phyloP scores from a whole-genome alignment of 2,888 invertebrate genomes.

The Tineola bisselliella region DNA sequence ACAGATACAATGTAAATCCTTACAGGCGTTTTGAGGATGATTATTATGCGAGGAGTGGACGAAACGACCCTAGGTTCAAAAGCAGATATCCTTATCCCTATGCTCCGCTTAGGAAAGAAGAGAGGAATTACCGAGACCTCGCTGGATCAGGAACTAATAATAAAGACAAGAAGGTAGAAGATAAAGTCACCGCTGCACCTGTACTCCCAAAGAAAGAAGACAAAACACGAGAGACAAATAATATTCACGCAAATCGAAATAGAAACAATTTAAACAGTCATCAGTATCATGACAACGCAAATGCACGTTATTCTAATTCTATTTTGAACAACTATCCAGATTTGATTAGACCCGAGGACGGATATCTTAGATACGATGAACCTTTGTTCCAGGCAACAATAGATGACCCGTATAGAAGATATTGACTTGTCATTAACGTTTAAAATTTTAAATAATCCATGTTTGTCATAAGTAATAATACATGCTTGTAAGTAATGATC shows the following conservation, averaged over 20 bases:
- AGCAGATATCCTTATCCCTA: slow-evolving; percentile 43
- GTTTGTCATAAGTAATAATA: background rate
- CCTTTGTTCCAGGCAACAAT: slow-evolving; percentile 51
- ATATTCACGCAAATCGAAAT: slow-evolving; percentile 26
- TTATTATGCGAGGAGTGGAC: slow-evolving; percentile 43
- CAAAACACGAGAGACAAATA: slow-evolving; percentile 18
- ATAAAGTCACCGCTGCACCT: slow-evolving; percentile 57
- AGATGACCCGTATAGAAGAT: slow-evolving; percentile 56
- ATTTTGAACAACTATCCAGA: slow-evolving; percentile 44
- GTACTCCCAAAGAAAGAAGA: slow-evolving; percentile 53
- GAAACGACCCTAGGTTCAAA: slow-evolving; percentile 55
- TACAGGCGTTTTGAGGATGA: slow-evolving; percentile 51
- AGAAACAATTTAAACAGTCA: slow-evolving; percentile 54
- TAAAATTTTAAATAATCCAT: background rate
- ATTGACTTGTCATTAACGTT: slow-evolving; percentile 25
- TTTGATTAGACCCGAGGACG: slow-evolving; percentile 42
- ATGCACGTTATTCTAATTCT: slow-evolving; percentile 38
- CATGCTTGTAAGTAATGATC: background rate
- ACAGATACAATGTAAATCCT: slow-evolving; percentile 58
- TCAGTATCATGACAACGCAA: slow-evolving; percentile 48
- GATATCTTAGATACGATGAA: slow-evolving; percentile 51
- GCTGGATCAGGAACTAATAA: slow-evolving; percentile 44
- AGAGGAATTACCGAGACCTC: slow-evolving; percentile 53
- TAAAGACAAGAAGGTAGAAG: slow-evolving; percentile 54
- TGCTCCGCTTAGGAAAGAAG: slow-evolving; percentile 52